Conservation (phyloP, 2,113 vertebrate genomes). For the Tragelaphus imberbis region DNA sequence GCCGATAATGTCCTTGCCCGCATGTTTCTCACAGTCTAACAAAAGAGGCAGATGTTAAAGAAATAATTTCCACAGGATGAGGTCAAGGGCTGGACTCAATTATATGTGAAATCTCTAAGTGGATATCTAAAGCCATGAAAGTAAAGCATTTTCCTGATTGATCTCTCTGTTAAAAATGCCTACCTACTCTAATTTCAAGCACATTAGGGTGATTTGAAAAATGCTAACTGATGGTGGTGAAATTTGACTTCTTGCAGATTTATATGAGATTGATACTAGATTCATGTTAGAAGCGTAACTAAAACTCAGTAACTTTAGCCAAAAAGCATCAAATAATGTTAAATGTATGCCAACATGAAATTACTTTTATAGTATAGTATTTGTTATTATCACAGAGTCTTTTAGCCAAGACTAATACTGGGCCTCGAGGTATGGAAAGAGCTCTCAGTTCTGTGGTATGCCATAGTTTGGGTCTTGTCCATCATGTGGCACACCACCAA, state of each 20-base stretch:
- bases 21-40: neutral
- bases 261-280: neutral
- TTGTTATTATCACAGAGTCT: neutral
- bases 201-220: neutral
- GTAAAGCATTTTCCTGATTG: neutral
- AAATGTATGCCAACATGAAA: constrained; percentile 6
- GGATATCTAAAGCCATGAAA: neutral
- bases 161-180: neutral
- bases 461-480: neutral
- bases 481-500: constrained; percentile 13
- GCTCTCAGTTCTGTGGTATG: neutral
- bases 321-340: neutral
- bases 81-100: neutral
- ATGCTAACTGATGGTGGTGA: neutral
- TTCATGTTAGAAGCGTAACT: neutral
- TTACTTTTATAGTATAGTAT: constrained; percentile 26
- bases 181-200: neutral
- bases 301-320: constrained; percentile 3
- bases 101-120: neutral
- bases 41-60: neutral
- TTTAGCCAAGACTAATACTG: constrained; percentile 40
- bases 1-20: neutral
- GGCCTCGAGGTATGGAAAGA: neutral
- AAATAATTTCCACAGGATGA: neutral
- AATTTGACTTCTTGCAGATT: neutral